A percentile compares a stretch with the other conserved stretches of the same genome.
Evolutionary conservation across 2,113 vertebrate genomes (phyloP).

Genomic region (Zapornia atra): DNA sequence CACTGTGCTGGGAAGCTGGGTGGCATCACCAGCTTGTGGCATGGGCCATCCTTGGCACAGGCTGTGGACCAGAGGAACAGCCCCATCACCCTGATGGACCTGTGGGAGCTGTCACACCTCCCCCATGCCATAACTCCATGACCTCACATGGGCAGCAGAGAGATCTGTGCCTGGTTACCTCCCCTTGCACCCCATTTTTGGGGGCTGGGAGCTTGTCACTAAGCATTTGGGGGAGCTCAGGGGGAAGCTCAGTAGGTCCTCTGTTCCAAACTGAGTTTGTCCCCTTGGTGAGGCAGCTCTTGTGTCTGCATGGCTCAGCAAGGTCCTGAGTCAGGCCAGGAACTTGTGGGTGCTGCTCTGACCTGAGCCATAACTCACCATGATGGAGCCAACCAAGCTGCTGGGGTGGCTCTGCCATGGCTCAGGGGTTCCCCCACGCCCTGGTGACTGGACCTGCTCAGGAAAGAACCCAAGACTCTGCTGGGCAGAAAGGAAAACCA

Average conservation of each 20-base stretch:
- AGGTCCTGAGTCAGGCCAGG: not conserved
- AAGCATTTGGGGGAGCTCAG: not conserved
- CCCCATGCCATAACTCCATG: too few species aligned
- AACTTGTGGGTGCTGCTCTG: not conserved
- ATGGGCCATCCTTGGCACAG: not conserved
- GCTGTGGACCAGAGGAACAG: accelerated
- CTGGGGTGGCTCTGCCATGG: not conserved
- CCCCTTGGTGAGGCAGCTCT: not conserved
- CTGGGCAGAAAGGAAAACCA: accelerated
- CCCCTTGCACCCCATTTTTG: not conserved
- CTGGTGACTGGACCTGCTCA: not conserved
- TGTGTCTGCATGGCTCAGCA: not conserved
- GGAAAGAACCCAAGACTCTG: accelerated
- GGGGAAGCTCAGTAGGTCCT: not conserved
- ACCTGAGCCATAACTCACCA: not conserved
- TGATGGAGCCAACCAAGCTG: accelerated
- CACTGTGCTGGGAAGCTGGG: not conserved
- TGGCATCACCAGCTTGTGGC: not conserved
- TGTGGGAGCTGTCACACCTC: not conserved
- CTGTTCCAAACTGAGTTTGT: accelerated
- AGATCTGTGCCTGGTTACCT: accelerated
- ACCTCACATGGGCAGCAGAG: not conserved
- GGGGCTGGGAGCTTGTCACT: accelerated
- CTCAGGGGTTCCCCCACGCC: not conserved
- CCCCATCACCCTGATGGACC: not conserved